A percentile compares a stretch with the other conserved stretches of the same genome.
Conservation (phyloP, 2,888 invertebrate species). For the Corbicula japonica region DNA sequence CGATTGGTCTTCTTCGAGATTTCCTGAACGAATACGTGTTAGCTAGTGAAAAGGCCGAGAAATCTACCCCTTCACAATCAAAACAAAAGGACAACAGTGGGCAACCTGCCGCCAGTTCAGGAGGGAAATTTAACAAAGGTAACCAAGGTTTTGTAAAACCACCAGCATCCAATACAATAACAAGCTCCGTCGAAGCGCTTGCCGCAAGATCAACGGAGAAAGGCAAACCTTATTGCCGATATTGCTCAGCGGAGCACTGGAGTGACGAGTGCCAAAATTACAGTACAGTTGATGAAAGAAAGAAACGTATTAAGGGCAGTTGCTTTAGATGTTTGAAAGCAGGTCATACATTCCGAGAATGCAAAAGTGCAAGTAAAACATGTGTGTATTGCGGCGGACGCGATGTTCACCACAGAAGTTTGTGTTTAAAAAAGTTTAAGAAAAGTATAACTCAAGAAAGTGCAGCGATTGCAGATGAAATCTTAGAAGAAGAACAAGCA, state of each 20-base stretch:
- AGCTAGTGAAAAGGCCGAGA: not conserved
- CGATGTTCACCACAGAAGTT: slow-evolving; percentile 38
- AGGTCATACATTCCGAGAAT: slow-evolving; percentile 23
- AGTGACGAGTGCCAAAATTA: slow-evolving; percentile 42
- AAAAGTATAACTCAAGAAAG: not conserved
- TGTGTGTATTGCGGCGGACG: slow-evolving; percentile 39
- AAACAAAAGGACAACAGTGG: not conserved
- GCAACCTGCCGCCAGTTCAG: not conserved
- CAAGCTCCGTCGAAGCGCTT: not conserved
- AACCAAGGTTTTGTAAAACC: not conserved
- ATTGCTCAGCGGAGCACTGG: slow-evolving; percentile 34
- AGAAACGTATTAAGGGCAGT: slow-evolving; percentile 15
- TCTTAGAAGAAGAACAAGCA: not conserved
- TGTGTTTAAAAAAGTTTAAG: slow-evolving; percentile 35
- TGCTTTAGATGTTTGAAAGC: slow-evolving; percentile 42
- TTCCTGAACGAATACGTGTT: not conserved
- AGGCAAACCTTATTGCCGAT: slow-evolving; percentile 20
- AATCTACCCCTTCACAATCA: not conserved
- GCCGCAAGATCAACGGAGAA: not conserved
- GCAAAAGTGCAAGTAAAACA: slow-evolving; percentile 21
- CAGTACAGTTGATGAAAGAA: slow-evolving; percentile 28
- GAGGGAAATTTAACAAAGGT: too few relatives aligned
- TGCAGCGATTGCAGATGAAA: slow-evolving; percentile 11
- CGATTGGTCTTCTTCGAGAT: not conserved
- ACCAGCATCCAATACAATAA: not conserved